A percentile compares a stretch with the other conserved stretches of the same genome.
Conservation (phyloP, 1,140 invertebrate species). For the Drosophila nebulosa region DNA sequence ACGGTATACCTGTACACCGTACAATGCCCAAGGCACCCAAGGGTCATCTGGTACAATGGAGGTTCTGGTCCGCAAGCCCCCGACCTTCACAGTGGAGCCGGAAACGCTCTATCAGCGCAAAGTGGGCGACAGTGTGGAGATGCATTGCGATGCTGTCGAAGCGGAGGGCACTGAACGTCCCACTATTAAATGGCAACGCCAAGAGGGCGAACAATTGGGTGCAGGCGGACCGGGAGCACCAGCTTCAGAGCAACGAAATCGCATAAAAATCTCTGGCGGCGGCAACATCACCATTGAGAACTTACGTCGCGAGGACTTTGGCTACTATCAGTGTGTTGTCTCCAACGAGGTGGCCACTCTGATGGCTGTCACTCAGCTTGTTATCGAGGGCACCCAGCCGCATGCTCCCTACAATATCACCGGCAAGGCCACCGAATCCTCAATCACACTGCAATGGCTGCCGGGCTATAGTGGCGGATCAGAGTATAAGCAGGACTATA, state of each 20-base stretch:
- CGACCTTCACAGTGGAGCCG: conserved; percentile 91
- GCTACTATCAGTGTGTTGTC: conserved; percentile 96
- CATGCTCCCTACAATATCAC: conserved; percentile 97
- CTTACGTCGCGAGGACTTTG: conserved; percentile 93
- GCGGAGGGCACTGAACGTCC: conserved; percentile 95
- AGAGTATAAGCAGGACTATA: conserved; percentile 96
- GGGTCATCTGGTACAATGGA: conserved; percentile 96
- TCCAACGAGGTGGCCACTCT: conserved; percentile 97
- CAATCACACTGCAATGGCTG: conserved; percentile 94
- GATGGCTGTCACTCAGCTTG: conserved; percentile 92
- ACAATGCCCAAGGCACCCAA: conserved; percentile 95
- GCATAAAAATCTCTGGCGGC: conserved; percentile 86
- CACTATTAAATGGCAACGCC: conserved; percentile 93
- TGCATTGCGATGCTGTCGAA: conserved; percentile 95
- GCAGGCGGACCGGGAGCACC: background rate
- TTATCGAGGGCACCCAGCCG: conserved; percentile 97
- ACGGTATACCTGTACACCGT: conserved; percentile 96
- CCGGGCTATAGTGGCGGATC: conserved; percentile 97
- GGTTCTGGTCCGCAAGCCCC: conserved; percentile 96
- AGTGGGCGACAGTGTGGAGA: conserved; percentile 93
- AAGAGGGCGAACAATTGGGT: conserved; percentile 88
- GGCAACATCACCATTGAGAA: conserved; percentile 96
- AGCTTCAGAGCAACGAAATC: conserved; percentile 85
- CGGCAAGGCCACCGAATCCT: conserved; percentile 92
- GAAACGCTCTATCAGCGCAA: conserved; percentile 93